Base-by-base conservation (phyloP, 2,888 invertebrate species). In the Eubasilissa splendida region DNA sequence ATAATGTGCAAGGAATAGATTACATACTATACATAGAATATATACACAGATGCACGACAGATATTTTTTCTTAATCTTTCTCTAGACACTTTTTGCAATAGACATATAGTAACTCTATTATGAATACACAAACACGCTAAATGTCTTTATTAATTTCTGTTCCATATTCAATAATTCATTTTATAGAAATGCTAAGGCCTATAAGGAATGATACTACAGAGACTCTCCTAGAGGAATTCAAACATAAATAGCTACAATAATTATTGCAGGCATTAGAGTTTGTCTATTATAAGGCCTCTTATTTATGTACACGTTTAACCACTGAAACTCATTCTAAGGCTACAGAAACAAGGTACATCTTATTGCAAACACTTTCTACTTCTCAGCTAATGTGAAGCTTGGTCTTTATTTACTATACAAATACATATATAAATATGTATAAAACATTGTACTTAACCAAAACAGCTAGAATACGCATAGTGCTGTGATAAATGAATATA, bases 261-360 rank as follows among this genome's bases (percentile, higher is more conserved):
- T 81, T 79, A 82, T 82, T 82, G 82, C 82, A 80, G 50, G 78
- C 78, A 82, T 79, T 73, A 82, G 78, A 75, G 78, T 82, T 76
- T 73, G 33, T 82, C 80, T 80, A 83, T 83, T 74, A 78, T 83
- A 83, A 83, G 83, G 83, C 83, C 83, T 79, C 83, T 83, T 83
- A 83, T 83, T 83, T 81, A 81, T 83, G 66, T 83, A 83, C 82
- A 82, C 81, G 81, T 80, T 80, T 77, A 82, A 79, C 66, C 76
- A 59, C 42, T 63, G 76, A 75, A 80, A 81, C 77, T 81, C 74
- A 53, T 56, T 66, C 79, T 83, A 83, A 83, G 83, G 80, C 82
- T 82, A 82, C 71, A 60, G 42, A 42, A 59, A 73, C 73, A 79
- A 80, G 77, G 77, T 83, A 80, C 77, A 75, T 66, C 77, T 81